Base-by-base conservation (phyloP, 2,888 invertebrate species). In the Melikaiella ostensackeni region DNA sequence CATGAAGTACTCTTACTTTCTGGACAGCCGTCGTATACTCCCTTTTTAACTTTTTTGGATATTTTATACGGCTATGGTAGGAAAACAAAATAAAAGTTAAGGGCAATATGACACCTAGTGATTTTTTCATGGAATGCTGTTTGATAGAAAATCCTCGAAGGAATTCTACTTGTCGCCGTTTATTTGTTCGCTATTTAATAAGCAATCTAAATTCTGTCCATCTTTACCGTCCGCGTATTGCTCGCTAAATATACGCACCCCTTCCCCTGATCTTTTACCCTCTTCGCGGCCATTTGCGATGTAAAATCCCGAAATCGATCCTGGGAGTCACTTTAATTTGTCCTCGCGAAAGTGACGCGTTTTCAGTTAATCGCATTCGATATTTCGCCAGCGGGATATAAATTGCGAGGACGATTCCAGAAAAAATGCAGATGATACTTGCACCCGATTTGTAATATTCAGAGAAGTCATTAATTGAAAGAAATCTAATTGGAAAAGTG, bases 171-270 rank as follows among this genome's bases (percentile, higher is more conserved):
- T 64, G 16, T 21, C 24, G n/a, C 19, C 33, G 82, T 84, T 89
- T 90, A 89, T 90, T 90, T 88, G 88, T 89, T 89, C 87, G 87
- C 75, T 85, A 86, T 87, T 89, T 89, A 89, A 90, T 90, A 89
- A 90, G 89, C 90, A 90, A 90, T 90, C 89, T 89, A 90, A 90
- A 90, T 90, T 90, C 90, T 86, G 86, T 89, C 87, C 87, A 86
- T 89, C 87, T 86, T 87, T 85, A 85, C 80, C 79, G 79, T 77
- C 78, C 79, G 79, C 79, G 77, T 82, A 80, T 78, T 81, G 80
- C 79, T 76, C 77, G 78, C 79, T 76, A 79, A 80, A 79, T 80
- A 79, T 75, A 78, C 76, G 70, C 80, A 64, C 77, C 50, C 80
- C 81, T 66, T 75, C 59, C 75, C 63, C 66, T 66, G 74, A 59